Evolutionary conservation across 2,888 invertebrate genomes (phyloP), one percentile per base, ranked within the genome.

Genomic region (Cephus pulcher): DNA sequence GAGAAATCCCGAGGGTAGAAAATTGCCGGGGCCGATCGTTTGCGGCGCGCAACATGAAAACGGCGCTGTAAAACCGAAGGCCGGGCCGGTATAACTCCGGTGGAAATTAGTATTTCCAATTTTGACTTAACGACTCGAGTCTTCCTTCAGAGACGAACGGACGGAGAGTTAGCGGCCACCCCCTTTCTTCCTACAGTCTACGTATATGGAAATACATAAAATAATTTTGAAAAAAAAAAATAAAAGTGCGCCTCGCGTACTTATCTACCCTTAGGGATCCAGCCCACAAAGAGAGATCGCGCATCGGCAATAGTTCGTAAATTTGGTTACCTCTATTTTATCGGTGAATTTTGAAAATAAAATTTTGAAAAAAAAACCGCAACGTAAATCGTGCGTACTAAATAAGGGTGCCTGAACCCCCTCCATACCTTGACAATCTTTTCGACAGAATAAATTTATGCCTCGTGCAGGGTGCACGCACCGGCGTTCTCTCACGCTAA

Each of bases 1-100:
- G 40, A 40, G 23, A 6, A 40, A 23, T 34, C 32, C 74, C 70
- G 74, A 74, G 75, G 83, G 84, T 88, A 88, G 90, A 89, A 90
- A 90, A 90, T 90, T 90, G 89, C 89, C 80, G 82, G 80, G 85
- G 23, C 40, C 87, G 88, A 90, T 90, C 40, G 40, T 90, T 87
- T 82, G 85, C 84, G 81, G 80, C 78, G 82, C 86, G 83, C 85
- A 83, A 82, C 81, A 84, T 86, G 85, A 84, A 40, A 88, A 88
- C 85, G 82, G 84, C 84, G 87, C 83, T 84, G 89, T 88, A 87
- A 88, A 88, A 87, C 83, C 79, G 80, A 34, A 30, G 74, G 33
- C 35, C 34, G 35, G 74, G 11, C 23, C n/a, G 6, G 74, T 34
- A 34, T 74, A 74, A 74, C 74, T 34, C n/a, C 35, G 32, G 30